A percentile compares a stretch with the other conserved stretches of the same genome.
Evolutionary conservation across 2,113 vertebrate species (phyloP).

Genomic region (Syrmaticus mikado): DNA sequence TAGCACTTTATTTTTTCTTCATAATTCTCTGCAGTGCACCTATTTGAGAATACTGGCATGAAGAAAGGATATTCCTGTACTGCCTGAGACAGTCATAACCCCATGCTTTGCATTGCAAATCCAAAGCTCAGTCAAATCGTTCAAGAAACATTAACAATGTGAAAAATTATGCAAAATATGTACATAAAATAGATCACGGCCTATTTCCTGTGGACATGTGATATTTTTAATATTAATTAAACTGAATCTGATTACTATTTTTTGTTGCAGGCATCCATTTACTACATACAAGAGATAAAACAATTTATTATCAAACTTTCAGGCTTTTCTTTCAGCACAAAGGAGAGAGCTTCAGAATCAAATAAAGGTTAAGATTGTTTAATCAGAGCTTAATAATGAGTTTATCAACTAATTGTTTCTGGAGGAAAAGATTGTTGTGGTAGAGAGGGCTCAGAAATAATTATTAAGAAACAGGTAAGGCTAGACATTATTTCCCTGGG

Average conservation of each 20-base stretch:
- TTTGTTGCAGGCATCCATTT: neutral
- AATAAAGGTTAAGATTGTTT: neutral
- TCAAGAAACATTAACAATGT: neutral
- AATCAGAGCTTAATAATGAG: neutral
- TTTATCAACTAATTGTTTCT: neutral
- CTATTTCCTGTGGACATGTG: neutral
- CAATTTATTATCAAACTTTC: neutral
- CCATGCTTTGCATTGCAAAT: neutral
- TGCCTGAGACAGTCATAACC: neutral
- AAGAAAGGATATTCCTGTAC: neutral
- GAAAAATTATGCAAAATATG: neutral
- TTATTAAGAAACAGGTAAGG: neutral
- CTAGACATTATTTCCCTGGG: neutral
- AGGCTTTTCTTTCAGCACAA: neutral
- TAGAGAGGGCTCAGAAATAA: neutral
- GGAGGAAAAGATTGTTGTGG: neutral
- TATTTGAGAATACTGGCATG: neutral
- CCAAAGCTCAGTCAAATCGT: neutral
- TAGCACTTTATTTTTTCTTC: neutral
- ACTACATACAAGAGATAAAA: neutral
- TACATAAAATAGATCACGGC: neutral
- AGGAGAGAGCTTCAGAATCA: neutral
- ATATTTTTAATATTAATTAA: neutral
- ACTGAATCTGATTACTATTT: neutral
- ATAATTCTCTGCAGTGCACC: neutral